These are phyloP conservation scores for Pristionchus entomophagus DNA, from an alignment of 2,888 invertebrate genomes.

Conservation along the genomic window DNA sequence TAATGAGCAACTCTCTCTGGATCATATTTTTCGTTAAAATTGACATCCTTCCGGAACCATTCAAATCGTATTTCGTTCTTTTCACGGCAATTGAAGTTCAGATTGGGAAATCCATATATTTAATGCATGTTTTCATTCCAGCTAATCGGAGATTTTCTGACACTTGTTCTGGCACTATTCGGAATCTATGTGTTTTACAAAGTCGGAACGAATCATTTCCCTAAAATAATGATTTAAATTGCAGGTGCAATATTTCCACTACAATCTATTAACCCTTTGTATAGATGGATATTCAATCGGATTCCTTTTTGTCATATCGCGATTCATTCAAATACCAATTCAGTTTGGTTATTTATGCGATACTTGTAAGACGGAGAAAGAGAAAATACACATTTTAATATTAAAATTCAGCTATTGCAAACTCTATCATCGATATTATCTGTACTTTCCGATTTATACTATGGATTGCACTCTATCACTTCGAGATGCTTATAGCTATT, in stretches of 20 bases:
- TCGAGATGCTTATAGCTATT: neutral
- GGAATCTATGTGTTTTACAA: neutral
- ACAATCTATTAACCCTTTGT: neutral
- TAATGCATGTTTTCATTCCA: neutral
- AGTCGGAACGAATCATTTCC: too few species aligned
- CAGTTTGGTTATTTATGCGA: neutral
- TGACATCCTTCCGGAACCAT: neutral
- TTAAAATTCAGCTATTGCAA: neutral
- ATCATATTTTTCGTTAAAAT: neutral
- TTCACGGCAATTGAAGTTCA: neutral
- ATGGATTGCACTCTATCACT: neutral
- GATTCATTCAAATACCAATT: neutral
- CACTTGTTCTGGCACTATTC: neutral
- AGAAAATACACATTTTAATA: too few species aligned
- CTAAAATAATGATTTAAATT: too few species aligned
- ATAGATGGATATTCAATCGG: neutral
- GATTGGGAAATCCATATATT: neutral
- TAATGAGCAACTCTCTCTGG: neutral
- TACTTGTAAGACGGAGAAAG: neutral
- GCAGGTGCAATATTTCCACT: conserved; percentile 7
- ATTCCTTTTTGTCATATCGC: neutral
- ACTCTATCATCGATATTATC: neutral
- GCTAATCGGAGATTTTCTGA: neutral
- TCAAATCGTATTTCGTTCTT: neutral
- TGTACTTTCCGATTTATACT: conserved; percentile 14